Base-by-base conservation (phyloP, 2,797 vertebrate genomes). In the Heterohyrax brucei region DNA sequence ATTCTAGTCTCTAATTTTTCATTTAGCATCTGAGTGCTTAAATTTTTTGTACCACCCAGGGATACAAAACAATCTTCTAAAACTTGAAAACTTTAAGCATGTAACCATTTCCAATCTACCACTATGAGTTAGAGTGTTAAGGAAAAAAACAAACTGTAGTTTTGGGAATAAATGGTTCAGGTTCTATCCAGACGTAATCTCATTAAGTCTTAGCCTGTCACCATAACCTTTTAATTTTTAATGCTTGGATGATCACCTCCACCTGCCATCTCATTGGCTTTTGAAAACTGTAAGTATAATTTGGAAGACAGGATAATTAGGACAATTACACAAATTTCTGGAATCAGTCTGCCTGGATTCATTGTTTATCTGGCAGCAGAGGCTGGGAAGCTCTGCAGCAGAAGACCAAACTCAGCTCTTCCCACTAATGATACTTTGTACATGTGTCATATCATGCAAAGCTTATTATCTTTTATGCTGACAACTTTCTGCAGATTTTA, bases 171-270 rank as follows among this genome's bases (percentile, higher is more conserved):
- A 83, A 87, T 72, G 39, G 28, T 81, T 61, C 88, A 78, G 30
- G 56, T 81, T 90, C 62, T 92, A 26, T 92, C 50, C 75, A n/a
- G 12, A 62, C 8, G 73, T 44, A 21, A 48, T 76, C 62, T 39
- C 4, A 44, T 56, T 50, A 44, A 39, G 28, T 78, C 53, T 70
- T 68, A 89, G 13, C n/a, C 26, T 77, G 21, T 48, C 87, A 12
- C 33, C 33, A 21, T 68, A 8, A 10, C 24, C 53, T 95, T 79
- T 79, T 77, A 76, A 33, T 44, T 93, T 87, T 91, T 81, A 73
- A 64, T 79, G 81, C 39, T 81, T 73, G 30, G 68, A 64, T 50
- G 61, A 62, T n/a, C 81, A 61, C 19, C 73, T 73, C 53, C 48
- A n/a, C 53, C 44, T 82, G 76, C 30, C 53, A 76, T 76, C 26